A percentile compares a stretch with the other conserved stretches of the same genome.
These are phyloP conservation scores for Triplophysa rosa DNA, from an alignment of 2,113 vertebrate species.

Conservation along the genomic window DNA sequence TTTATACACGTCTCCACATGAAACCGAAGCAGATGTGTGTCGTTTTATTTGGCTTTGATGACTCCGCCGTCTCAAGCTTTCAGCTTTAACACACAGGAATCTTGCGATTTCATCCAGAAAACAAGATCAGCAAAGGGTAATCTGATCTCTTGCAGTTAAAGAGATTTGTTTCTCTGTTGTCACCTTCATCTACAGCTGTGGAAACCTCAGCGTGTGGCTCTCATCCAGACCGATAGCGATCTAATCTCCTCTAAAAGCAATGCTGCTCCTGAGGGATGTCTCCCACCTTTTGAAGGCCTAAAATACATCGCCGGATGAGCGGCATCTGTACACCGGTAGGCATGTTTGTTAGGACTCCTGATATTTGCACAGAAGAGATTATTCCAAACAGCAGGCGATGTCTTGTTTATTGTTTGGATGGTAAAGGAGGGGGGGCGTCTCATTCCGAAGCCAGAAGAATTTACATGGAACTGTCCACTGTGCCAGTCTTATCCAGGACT, in stretches of 20 bases:
- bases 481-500: conserved; percentile 48
- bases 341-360: conserved; percentile 49
- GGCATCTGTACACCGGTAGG: conserved; percentile 30
- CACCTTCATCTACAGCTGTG: conserved; percentile 24
- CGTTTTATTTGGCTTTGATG: not conserved
- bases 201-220: conserved; percentile 11
- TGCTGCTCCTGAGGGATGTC: conserved; percentile 25
- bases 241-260: conserved; percentile 54
- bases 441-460: conserved; percentile 49
- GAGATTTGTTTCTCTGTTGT: conserved; percentile 39
- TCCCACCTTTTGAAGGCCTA: not conserved
- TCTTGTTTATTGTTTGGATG: conserved; percentile 58
- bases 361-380: conserved; percentile 54
- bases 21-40: not conserved
- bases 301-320: conserved; percentile 28
- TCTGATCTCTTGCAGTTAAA: conserved; percentile 24
- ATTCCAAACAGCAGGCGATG: conserved; percentile 44
- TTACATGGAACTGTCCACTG: conserved; percentile 50
- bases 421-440: conserved; percentile 28
- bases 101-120: conserved; percentile 23
- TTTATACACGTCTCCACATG: not conserved
- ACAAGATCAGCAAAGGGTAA: conserved; percentile 33
- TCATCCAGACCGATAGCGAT: conserved; percentile 44
- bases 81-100: conserved; percentile 10
- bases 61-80: not conserved